Evolutionary conservation across 2,797 vertebrate species (phyloP), one percentile per base, ranked within the genome.

Genomic region (Botia kubotai): DNA sequence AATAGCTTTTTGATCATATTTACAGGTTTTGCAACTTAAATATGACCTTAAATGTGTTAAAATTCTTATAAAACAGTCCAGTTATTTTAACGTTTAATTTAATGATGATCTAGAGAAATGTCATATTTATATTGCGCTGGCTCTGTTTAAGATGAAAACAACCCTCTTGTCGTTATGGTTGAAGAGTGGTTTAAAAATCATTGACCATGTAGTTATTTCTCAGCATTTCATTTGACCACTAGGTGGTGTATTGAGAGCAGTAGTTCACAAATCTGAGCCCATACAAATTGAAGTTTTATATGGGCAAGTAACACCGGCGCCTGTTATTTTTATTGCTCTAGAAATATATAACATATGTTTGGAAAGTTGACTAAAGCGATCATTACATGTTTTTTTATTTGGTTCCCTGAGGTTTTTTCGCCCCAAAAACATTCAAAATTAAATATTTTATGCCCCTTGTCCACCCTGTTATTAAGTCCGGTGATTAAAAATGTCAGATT

Each of bases 31-130:
- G 1, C n/a, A 13, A 12, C 33, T 26, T 26, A 26, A 26, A 26
- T 26, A 26, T 26, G 23, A 26, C 23, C 23, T 26, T 26, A 26
- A 26, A 26, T 26, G 23, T 33, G 33, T 33, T 33, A 3, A 33
- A 33, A 33, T 33, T 33, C 33, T 43, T 43, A 43, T 43, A 43
- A 43, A 43, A 1, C 6, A 7, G 39, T 12, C 29, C 8, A 6
- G 39, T 12, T 50, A 12, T 77, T 46, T 60, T 13, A 69, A 33
- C 65, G 21, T 58, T 4, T 52, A 26, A 72, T 3, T 75, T 2
- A 75, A 55, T 81, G 36, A 72, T 57, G 12, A 50, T 84, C 62
- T 80, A 72, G 17, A 62, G 72, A 52, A 65, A 53, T 84, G 70
- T 71, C 77, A 65, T 77, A 57, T 82, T 77, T 66, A 74, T 72